phyloP scores from a whole-genome alignment of 1,140 invertebrate species.

The Brachionus angularis region DNA sequence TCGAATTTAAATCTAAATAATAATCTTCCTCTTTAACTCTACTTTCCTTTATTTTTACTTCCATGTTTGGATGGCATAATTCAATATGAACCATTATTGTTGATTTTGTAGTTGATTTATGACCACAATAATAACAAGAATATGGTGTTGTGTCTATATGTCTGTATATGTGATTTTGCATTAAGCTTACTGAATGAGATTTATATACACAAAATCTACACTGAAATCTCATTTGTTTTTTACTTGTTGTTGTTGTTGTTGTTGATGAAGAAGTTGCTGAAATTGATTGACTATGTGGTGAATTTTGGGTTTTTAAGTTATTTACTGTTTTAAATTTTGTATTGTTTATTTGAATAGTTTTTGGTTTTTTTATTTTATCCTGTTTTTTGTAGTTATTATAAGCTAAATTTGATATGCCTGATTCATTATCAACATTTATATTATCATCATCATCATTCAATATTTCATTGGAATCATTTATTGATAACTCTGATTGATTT shows the following conservation, averaged over 20 bases:
- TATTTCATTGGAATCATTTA: too few relatives aligned
- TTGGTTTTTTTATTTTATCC: too few relatives aligned
- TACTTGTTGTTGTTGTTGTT: background rate
- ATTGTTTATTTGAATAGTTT: too few relatives aligned
- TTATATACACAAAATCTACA: conserved; percentile 33
- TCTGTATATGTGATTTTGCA: conserved; percentile 43
- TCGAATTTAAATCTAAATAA: conserved; percentile 30
- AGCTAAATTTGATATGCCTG: too few relatives aligned
- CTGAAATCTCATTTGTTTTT: conserved; percentile 40
- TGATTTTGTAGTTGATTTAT: conserved; percentile 44
- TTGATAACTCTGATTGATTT: too few relatives aligned
- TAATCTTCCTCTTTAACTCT: conserved; percentile 37
- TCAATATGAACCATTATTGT: conserved; percentile 45
- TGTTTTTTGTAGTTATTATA: too few relatives aligned
- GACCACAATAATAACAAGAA: conserved; percentile 37
- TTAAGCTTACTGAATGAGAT: conserved; percentile 6
- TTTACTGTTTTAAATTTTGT: too few relatives aligned
- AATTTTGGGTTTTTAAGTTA: too few relatives aligned
- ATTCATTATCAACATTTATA: too few relatives aligned
- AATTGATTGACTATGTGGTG: too few relatives aligned
- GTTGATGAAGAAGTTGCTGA: too few relatives aligned
- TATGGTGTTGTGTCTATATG: conserved; percentile 44
- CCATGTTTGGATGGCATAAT: conserved; percentile 43
- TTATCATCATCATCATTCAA: too few relatives aligned
- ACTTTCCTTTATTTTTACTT: conserved; percentile 37